Percentiles rank a stretch among this genome's conserved stretches.
Conservation (phyloP, 2,888 invertebrate species). For the Frankliniella fusca region DNA sequence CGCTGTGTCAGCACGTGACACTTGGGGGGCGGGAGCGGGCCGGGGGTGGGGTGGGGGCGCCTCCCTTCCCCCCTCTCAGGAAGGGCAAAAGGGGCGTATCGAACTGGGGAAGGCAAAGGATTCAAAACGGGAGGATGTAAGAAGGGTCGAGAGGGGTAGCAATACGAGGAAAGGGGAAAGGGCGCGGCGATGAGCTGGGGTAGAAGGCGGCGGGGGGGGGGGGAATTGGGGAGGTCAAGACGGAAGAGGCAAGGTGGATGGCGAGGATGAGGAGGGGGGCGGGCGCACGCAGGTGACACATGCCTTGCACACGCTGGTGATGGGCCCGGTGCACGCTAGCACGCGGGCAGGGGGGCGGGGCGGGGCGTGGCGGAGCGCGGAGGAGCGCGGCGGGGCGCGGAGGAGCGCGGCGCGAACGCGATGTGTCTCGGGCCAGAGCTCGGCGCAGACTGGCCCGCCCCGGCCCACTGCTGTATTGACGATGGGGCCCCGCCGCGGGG, state of each 20-base stretch:
- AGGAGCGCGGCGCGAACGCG: background rate
- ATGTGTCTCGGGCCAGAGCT: constrained; percentile 5
- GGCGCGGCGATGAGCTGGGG: background rate
- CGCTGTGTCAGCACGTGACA: background rate
- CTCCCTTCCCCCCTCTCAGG: too few relatives aligned
- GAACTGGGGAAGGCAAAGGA: constrained; percentile 18
- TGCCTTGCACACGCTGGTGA: background rate
- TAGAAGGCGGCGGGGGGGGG: background rate
- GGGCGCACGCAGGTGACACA: background rate
- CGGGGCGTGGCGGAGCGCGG: background rate
- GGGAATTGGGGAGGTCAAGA: background rate
- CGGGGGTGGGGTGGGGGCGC: background rate
- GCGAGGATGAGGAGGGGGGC: background rate
- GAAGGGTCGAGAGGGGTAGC: too few relatives aligned
- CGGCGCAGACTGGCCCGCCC: background rate
- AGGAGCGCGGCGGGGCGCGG: constrained; percentile 9
- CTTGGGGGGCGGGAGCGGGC: background rate
- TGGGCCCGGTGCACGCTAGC: background rate
- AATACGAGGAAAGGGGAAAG: too few relatives aligned
- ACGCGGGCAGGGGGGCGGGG: background rate
- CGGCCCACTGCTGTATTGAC: constrained; percentile 14
- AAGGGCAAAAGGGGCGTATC: background rate
- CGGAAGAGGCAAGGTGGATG: background rate
- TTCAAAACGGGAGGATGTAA: too few relatives aligned
- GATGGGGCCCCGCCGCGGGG: background rate